Conservation (phyloP, 2,113 vertebrate species). For the Arenaria interpres region DNA sequence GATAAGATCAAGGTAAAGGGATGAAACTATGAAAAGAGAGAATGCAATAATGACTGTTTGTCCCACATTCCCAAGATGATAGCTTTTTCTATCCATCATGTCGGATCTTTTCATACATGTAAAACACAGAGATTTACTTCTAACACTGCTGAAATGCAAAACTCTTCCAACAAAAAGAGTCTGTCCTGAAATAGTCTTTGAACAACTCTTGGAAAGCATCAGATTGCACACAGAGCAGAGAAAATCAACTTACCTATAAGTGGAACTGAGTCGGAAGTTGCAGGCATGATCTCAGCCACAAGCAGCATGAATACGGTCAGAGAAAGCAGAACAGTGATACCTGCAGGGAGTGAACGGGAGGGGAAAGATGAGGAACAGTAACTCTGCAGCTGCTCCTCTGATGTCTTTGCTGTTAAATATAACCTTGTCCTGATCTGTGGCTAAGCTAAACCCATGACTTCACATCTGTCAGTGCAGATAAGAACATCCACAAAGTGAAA, state of each 20-base stretch:
- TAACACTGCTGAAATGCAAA: not conserved
- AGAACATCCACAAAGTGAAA: not conserved
- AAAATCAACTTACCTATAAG: conserved; percentile 81
- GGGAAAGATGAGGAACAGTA: not conserved
- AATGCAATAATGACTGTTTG: not conserved
- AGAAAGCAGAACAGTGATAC: conserved; percentile 91
- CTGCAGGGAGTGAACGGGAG: conserved; percentile 63
- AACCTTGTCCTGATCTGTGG: not conserved
- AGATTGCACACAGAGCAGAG: not conserved
- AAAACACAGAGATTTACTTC: not conserved
- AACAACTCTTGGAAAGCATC: not conserved
- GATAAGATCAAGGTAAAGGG: not conserved
- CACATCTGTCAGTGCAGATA: not conserved
- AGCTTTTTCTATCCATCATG: not conserved
- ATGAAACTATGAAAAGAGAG: not conserved
- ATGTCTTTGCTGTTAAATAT: not conserved
- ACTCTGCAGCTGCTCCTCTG: not conserved
- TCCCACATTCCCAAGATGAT: not conserved
- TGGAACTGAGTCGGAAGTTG: conserved; percentile 90
- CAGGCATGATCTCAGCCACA: conserved; percentile 93
- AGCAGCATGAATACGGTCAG: conserved; percentile 91
- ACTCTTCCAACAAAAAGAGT: not conserved
- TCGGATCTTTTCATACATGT: not conserved
- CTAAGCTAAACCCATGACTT: not conserved
- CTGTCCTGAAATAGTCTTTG: not conserved